phyloP scores from a whole-genome alignment of 2,113 vertebrate genomes.

The Lampris megalopsis region DNA sequence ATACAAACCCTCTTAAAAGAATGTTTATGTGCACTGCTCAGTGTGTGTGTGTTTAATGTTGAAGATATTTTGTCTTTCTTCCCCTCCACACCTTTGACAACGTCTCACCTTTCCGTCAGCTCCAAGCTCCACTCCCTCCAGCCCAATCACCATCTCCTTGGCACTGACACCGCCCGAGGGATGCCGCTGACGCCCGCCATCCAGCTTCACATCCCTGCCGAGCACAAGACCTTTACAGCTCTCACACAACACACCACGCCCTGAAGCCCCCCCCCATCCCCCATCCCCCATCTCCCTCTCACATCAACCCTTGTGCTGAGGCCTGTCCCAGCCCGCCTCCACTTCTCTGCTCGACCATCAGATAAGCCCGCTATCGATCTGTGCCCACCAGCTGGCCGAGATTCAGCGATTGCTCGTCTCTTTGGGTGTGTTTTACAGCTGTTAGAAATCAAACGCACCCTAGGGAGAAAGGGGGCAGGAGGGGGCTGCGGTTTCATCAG shows the following conservation, averaged over 20 bases:
- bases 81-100: background rate
- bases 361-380: constrained; percentile 43
- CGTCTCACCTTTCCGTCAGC: constrained; percentile 94
- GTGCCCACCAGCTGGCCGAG: constrained; percentile 43
- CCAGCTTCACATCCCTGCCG: constrained; percentile 91
- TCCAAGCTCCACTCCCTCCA: constrained; percentile 97
- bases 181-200: constrained; percentile 91
- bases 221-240: constrained; percentile 63
- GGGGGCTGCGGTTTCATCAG: background rate
- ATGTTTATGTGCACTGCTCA: no score
- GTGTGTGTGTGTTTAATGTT: no score
- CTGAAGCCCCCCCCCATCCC: background rate
- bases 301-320: background rate
- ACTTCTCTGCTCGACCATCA: constrained; percentile 12
- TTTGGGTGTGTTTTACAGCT: constrained; percentile 30
- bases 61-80: background rate
- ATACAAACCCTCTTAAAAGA: no score
- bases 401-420: constrained; percentile 39
- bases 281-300: background rate
- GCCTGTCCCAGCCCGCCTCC: constrained; percentile 19
- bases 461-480: constrained; percentile 28
- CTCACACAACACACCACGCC: background rate
- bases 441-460: constrained; percentile 48
- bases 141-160: constrained; percentile 94
- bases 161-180: constrained; percentile 90